Conservation (phyloP, 2,113 vertebrate species). For the Corythornis madagascariensis region DNA sequence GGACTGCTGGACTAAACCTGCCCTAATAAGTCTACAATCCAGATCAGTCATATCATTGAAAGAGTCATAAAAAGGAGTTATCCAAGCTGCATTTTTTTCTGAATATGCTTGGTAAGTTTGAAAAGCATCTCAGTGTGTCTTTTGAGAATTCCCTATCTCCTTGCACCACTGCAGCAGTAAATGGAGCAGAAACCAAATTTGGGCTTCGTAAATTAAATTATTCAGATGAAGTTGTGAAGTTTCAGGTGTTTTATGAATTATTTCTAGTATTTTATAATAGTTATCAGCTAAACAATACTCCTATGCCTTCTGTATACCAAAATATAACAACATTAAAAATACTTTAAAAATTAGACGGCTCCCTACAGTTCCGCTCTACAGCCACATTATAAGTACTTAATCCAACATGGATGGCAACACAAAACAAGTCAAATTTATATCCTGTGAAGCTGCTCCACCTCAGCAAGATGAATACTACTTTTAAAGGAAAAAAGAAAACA, state of each 20-base stretch:
- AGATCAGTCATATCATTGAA: background rate
- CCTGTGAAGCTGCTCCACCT: background rate
- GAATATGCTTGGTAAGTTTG: background rate
- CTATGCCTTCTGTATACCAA: background rate
- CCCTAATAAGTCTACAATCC: background rate
- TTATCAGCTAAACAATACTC: background rate
- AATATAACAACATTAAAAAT: background rate
- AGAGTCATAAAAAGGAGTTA: background rate
- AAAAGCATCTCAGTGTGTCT: background rate
- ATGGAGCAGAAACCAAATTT: background rate
- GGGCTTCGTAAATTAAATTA: background rate
- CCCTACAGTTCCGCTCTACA: background rate
- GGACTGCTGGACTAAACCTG: conserved; percentile 24
- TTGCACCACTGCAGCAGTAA: background rate
- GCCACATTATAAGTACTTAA: background rate
- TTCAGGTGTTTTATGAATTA: background rate
- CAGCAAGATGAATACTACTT: conserved; percentile 8
- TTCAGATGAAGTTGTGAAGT: background rate
- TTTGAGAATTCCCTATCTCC: background rate
- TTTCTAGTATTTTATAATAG: background rate
- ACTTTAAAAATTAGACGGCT: background rate
- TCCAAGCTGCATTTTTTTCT: background rate
- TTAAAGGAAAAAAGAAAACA: background rate
- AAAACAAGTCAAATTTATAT: background rate
- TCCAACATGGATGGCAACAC: background rate